phyloP scores from a whole-genome alignment of 2,888 invertebrate genomes.

The Drosophila aldrichi region DNA sequence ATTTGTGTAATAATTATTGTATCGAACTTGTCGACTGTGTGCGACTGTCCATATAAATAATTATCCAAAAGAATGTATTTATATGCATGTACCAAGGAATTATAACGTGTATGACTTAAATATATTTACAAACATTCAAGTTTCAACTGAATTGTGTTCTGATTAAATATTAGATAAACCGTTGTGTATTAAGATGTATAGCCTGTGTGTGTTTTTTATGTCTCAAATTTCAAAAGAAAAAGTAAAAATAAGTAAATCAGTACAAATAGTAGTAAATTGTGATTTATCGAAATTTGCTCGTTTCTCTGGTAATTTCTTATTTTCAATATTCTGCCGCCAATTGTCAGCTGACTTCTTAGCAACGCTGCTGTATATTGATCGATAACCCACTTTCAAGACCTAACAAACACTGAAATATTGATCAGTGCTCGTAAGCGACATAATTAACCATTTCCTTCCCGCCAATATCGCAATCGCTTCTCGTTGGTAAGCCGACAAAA shows the following conservation, averaged over 20 bases:
- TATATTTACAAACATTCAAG: slow-evolving; percentile 30
- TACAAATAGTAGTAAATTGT: neutral
- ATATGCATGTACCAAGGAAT: slow-evolving; percentile 35
- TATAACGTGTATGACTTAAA: slow-evolving; percentile 35
- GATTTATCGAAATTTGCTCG: neutral
- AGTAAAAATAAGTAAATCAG: too few species aligned
- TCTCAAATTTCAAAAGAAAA: too few species aligned
- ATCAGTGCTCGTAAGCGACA: neutral
- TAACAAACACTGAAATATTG: neutral
- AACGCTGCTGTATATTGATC: neutral
- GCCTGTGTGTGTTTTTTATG: too few species aligned
- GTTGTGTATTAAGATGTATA: too few species aligned
- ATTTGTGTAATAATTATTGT: slow-evolving; percentile 33
- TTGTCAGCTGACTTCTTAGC: neutral
- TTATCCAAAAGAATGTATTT: slow-evolving; percentile 36
- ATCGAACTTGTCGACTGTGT: slow-evolving; percentile 30
- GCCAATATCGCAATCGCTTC: neutral
- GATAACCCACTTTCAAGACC: neutral
- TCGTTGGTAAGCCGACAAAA: neutral
- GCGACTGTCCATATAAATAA: slow-evolving; percentile 37
- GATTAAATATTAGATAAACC: neutral
- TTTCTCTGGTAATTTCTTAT: neutral
- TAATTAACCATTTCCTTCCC: slow-evolving; percentile 6
- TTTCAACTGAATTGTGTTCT: neutral
- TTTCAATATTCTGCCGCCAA: slow-evolving; percentile 6